Conservation (phyloP, 2,888 invertebrate genomes). For the Iselma pallidipennis region DNA sequence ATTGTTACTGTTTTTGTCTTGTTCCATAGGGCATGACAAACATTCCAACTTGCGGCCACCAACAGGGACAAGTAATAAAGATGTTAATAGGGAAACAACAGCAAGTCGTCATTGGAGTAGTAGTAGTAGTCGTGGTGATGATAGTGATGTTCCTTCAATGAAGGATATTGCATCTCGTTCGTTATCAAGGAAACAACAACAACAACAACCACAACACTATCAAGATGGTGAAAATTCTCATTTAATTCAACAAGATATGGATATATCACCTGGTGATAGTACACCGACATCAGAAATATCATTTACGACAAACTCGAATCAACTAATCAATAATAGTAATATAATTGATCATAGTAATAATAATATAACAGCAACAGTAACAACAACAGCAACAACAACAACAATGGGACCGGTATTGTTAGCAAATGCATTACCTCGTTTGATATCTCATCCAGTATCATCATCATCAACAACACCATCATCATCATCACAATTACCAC, state of each 20-base stretch:
- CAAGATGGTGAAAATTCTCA: constrained; percentile 38
- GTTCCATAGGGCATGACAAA: constrained; percentile 66
- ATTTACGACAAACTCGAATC: constrained; percentile 58
- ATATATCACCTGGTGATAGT: constrained; percentile 89
- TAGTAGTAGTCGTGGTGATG: constrained; percentile 47
- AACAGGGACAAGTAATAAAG: constrained; percentile 50
- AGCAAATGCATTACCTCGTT: constrained; percentile 69
- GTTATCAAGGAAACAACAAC: constrained; percentile 44
- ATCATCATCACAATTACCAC: constrained; percentile 25
- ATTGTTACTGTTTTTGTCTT: not conserved
- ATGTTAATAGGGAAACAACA: constrained; percentile 42
- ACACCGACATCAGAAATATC: constrained; percentile 85
- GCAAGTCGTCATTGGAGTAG: constrained; percentile 50
- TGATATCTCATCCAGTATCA: constrained; percentile 61
- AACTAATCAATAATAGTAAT: constrained; percentile 56
- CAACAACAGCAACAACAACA: constrained; percentile 22
- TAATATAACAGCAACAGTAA: constrained; percentile 16
- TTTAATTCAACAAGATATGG: constrained; percentile 77
- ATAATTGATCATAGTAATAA: constrained; percentile 4
- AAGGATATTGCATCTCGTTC: constrained; percentile 12
- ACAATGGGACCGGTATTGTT: constrained; percentile 63
- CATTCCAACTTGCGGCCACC: constrained; percentile 71
- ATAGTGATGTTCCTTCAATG: constrained; percentile 37
- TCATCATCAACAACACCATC: not conserved
- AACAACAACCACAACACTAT: constrained; percentile 30